Conservation (phyloP, 2,888 invertebrate genomes). For the Pristionchus japonicus region DNA sequence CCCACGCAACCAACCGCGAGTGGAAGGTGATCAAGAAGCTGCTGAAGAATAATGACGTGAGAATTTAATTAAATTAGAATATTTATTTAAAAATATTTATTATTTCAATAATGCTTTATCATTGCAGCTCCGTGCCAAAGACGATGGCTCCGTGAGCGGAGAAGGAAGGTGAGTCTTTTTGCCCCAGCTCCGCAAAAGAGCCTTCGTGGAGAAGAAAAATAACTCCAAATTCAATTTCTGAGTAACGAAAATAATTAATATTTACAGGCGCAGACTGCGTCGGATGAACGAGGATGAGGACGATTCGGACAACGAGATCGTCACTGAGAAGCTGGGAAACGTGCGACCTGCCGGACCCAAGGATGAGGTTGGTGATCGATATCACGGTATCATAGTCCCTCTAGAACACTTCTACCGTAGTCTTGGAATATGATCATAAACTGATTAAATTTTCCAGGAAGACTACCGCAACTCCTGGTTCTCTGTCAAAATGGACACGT, state of each 20-base stretch:
- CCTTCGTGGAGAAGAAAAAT: too few relatives aligned
- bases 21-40: conserved; percentile 21
- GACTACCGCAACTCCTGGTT: neutral
- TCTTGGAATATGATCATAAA: too few relatives aligned
- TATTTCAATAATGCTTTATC: neutral
- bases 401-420: too few relatives aligned
- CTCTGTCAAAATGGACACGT: conserved; percentile 20
- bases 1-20: conserved; percentile 25
- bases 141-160: neutral
- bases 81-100: neutral
- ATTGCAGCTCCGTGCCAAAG: neutral
- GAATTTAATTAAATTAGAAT: neutral
- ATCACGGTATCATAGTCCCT: too few relatives aligned
- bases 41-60: conserved; percentile 19
- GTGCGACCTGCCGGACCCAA: neutral
- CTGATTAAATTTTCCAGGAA: too few relatives aligned
- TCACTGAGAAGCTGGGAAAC: neutral
- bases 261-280: neutral
- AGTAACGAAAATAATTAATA: too few relatives aligned
- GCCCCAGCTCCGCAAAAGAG: too few relatives aligned
- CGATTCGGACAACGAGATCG: neutral
- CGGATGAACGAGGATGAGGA: neutral
- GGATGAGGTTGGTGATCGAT: neutral
- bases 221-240: too few relatives aligned
- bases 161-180: neutral